Evolutionary conservation across 1,140 invertebrate genomes (phyloP).

Genomic region (Drosophila nigrodunni): DNA sequence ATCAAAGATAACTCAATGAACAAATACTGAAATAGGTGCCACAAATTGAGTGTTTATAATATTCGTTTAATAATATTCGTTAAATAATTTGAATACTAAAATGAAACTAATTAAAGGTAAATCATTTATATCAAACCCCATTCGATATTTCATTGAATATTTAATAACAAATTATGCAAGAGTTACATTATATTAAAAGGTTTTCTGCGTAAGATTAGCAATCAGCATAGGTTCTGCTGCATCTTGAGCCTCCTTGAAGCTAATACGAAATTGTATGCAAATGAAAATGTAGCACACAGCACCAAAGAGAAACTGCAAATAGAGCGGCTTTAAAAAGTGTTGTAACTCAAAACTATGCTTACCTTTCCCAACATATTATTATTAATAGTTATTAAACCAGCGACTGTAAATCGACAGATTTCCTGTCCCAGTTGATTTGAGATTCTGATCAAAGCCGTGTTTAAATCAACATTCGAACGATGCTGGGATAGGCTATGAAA

Average conservation of each 20-base stretch:
- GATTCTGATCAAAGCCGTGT: slow-evolving; percentile 7
- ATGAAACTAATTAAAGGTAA: too few species aligned
- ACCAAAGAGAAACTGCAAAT: slow-evolving; percentile 29
- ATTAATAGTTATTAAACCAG: slow-evolving; percentile 18
- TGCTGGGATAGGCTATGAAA: slow-evolving; percentile 19
- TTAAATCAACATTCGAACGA: slow-evolving; percentile 26
- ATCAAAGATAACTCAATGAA: too few species aligned
- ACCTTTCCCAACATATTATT: slow-evolving; percentile 32
- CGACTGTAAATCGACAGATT: slow-evolving; percentile 3
- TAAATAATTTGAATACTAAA: too few species aligned
- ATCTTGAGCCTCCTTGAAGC: background rate
- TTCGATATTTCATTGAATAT: too few species aligned
- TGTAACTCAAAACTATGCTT: background rate
- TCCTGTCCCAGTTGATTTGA: slow-evolving; percentile 42
- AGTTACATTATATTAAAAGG: background rate
- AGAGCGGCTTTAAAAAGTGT: background rate
- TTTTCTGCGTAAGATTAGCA: background rate
- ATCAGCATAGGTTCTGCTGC: background rate
- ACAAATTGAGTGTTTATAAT: background rate
- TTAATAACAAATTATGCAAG: too few species aligned
- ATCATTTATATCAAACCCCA: too few species aligned
- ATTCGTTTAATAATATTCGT: too few species aligned
- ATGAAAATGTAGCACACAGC: slow-evolving; percentile 35
- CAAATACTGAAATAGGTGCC: background rate
- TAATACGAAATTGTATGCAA: slow-evolving; percentile 34